Evolutionary conservation across 2,797 vertebrate genomes (phyloP).

Genomic region (Cheirogaleus major): DNA sequence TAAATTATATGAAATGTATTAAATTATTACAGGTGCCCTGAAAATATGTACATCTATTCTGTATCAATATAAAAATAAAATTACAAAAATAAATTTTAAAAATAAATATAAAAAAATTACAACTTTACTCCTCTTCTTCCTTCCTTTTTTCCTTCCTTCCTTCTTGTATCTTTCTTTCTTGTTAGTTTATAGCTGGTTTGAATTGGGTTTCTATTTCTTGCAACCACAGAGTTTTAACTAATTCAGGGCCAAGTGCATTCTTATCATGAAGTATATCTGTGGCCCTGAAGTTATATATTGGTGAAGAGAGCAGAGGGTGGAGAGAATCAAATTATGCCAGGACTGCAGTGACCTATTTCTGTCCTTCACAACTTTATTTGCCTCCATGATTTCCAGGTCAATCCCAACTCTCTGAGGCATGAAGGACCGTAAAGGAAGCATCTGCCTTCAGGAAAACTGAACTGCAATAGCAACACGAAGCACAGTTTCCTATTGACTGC

Average conservation of each 20-base stretch:
- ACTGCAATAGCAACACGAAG: background rate
- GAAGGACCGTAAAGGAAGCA: conserved; percentile 24
- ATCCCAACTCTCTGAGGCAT: conserved; percentile 54
- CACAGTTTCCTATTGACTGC: background rate
- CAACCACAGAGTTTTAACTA: background rate
- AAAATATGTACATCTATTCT: background rate
- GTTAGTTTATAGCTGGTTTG: background rate
- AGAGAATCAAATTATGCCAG: background rate
- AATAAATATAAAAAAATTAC: background rate
- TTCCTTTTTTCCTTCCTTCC: background rate
- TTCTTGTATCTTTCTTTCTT: background rate
- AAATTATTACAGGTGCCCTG: background rate
- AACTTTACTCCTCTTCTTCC: background rate
- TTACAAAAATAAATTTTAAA: background rate
- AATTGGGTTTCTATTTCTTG: conserved; percentile 39
- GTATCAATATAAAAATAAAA: background rate
- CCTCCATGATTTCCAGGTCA: background rate
- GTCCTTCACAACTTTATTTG: background rate
- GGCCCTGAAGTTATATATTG: background rate
- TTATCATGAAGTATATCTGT: background rate
- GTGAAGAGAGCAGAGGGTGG: background rate
- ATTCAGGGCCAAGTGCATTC: background rate
- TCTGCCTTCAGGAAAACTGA: conserved; percentile 58
- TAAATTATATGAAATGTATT: background rate
- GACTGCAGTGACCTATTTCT: background rate